These are phyloP conservation scores for Odontomachus brunneus DNA, from an alignment of 1,140 invertebrate genomes.

Conservation along the genomic window DNA sequence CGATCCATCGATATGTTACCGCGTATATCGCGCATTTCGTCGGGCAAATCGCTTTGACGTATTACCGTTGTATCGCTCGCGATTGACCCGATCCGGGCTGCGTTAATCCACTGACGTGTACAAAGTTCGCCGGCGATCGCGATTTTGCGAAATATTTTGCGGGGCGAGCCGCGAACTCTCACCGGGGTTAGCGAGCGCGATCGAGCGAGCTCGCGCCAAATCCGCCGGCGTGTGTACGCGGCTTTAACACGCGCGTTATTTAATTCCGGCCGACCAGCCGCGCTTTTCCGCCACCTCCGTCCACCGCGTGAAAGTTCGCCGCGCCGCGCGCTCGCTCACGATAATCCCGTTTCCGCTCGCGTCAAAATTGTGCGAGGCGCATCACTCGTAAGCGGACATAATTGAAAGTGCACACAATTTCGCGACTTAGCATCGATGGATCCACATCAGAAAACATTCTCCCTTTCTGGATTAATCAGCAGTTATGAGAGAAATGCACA, in stretches of 20 bases:
- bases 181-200: too few relatives aligned
- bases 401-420: slow-evolving; percentile 59
- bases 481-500: too few relatives aligned
- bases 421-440: too few relatives aligned
- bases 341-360: slow-evolving; percentile 57
- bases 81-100: slow-evolving; percentile 44
- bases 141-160: slow-evolving; percentile 50
- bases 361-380: slow-evolving; percentile 30
- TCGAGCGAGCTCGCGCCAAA: slow-evolving; percentile 17
- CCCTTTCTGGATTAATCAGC: too few relatives aligned
- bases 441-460: too few relatives aligned
- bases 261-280: slow-evolving; percentile 10
- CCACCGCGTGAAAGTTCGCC: slow-evolving; percentile 40
- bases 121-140: slow-evolving; percentile 44
- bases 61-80: slow-evolving; percentile 41
- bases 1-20: not conserved
- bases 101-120: slow-evolving; percentile 51
- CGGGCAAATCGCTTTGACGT: slow-evolving; percentile 45
- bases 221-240: slow-evolving; percentile 43
- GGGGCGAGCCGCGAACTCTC: not conserved
- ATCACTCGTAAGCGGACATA: slow-evolving; percentile 34
- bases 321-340: not conserved
- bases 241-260: slow-evolving; percentile 58
- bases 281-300: not conserved
- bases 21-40: not conserved